Conservation (phyloP, 2,888 invertebrate species). For the Morpho helenor region DNA sequence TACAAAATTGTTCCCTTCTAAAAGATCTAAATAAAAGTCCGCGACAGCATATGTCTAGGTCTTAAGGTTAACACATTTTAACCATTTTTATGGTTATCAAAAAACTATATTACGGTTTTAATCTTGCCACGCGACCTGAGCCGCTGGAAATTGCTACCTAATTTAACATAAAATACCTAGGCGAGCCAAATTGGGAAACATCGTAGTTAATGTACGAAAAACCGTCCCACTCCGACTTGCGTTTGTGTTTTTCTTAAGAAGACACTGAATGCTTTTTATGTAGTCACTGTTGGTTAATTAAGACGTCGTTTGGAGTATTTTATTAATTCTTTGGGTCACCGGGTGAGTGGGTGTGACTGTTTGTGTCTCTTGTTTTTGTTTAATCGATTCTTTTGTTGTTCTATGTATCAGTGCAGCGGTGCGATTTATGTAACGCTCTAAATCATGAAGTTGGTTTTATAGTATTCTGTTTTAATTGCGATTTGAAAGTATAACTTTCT, state of each 20-base stretch:
- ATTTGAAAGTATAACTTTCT: slow-evolving; percentile 3
- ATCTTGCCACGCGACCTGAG: too few relatives aligned
- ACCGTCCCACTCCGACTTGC: slow-evolving; percentile 4
- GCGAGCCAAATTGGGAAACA: too few relatives aligned
- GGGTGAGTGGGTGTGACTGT: slow-evolving; percentile 53
- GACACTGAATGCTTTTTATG: slow-evolving; percentile 53
- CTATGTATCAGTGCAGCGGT: slow-evolving; percentile 17
- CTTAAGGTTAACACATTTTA: too few relatives aligned
- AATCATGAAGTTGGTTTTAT: not conserved
- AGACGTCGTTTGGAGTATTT: slow-evolving; percentile 48
- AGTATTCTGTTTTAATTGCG: not conserved
- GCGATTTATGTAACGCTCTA: slow-evolving; percentile 22
- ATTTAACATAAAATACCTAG: too few relatives aligned
- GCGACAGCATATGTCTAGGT: too few relatives aligned
- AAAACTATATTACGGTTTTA: too few relatives aligned
- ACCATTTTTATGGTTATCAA: too few relatives aligned
- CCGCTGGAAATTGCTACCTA: too few relatives aligned
- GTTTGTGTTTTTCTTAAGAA: slow-evolving; percentile 19
- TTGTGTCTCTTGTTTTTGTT: slow-evolving; percentile 35
- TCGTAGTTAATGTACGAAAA: not conserved
- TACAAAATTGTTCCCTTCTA: too few relatives aligned
- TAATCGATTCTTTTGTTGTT: slow-evolving; percentile 28
- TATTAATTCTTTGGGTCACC: slow-evolving; percentile 58
- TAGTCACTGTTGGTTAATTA: slow-evolving; percentile 62
- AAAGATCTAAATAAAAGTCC: too few relatives aligned